A percentile compares a stretch with the other conserved stretches of the same genome.
Conservation (phyloP, 2,113 vertebrate species). For the Sinocyclocheilus anophthalmus region DNA sequence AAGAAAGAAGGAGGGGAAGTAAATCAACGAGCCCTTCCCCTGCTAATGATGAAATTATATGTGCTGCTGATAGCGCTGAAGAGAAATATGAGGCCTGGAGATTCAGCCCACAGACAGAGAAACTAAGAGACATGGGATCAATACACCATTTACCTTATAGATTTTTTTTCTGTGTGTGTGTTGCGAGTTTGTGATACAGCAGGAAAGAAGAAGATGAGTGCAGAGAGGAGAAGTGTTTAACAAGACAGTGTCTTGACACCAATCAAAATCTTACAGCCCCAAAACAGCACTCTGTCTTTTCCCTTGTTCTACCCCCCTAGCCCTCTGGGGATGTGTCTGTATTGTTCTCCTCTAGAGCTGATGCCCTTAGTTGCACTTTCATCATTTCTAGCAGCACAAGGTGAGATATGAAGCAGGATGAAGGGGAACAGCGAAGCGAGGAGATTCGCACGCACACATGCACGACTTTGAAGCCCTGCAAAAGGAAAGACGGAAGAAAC, state of each 20-base stretch:
- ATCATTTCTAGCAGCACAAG: slow-evolving; percentile 50
- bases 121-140: slow-evolving; percentile 58
- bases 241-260: slow-evolving; percentile 72
- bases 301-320: neutral
- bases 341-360: slow-evolving; percentile 49
- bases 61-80: slow-evolving; percentile 42
- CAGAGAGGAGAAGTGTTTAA: slow-evolving; percentile 61
- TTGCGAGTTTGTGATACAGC: slow-evolving; percentile 40
- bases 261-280: slow-evolving; percentile 62
- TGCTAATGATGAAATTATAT: slow-evolving; percentile 47
- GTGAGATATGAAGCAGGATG: slow-evolving; percentile 53
- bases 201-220: slow-evolving; percentile 48
- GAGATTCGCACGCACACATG: neutral
- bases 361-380: slow-evolving; percentile 55
- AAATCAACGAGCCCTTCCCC: slow-evolving; percentile 10
- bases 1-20: neutral
- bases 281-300: slow-evolving; percentile 5
- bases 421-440: slow-evolving; percentile 43
- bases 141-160: slow-evolving; percentile 64
- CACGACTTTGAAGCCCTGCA: neutral
- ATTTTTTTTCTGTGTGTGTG: slow-evolving; percentile 38
- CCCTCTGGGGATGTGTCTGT: slow-evolving; percentile 36
- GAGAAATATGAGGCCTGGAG: slow-evolving; percentile 25
- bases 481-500: slow-evolving; percentile 7
- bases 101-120: slow-evolving; percentile 55